Percentiles rank a stretch among this genome's conserved stretches.
Evolutionary conservation across 2,113 vertebrate genomes (phyloP).

Genomic region (Brachyhypopomus occidentalis): DNA sequence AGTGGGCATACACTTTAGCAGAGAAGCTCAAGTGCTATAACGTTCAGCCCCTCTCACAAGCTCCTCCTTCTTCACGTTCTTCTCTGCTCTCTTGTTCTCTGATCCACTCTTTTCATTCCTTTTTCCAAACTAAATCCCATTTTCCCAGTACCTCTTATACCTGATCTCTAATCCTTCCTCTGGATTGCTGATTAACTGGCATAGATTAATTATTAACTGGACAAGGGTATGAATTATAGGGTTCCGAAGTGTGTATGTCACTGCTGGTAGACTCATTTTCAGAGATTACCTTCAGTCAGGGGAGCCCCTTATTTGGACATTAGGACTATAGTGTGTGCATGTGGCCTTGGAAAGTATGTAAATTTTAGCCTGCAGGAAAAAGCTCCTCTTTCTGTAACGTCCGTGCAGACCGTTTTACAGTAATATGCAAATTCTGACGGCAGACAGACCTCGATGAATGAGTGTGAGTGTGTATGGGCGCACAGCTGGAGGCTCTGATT

Average conservation of each 20-base stretch:
- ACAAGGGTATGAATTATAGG: constrained; percentile 62
- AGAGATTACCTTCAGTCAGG: constrained; percentile 9
- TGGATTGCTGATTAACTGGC: constrained; percentile 76
- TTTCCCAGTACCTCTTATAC: constrained; percentile 38
- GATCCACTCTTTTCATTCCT: constrained; percentile 10
- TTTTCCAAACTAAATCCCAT: constrained; percentile 34
- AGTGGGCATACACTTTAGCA: constrained; percentile 4
- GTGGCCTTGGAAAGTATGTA: constrained; percentile 30
- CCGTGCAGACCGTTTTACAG: constrained; percentile 6
- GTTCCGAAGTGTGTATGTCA: constrained; percentile 27
- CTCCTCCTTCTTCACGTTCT: constrained; percentile 25
- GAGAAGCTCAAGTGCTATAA: background rate
- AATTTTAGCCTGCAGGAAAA: constrained; percentile 26
- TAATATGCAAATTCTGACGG: constrained; percentile 7
- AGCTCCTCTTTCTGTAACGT: constrained; percentile 42
- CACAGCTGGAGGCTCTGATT: constrained; percentile 36
- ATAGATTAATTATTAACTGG: constrained; percentile 84
- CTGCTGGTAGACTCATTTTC: constrained; percentile 6
- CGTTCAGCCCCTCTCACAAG: constrained; percentile 30
- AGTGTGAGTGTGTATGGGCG: constrained; percentile 28
- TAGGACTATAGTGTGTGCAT: background rate
- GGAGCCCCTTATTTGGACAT: constrained; percentile 4
- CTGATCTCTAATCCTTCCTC: constrained; percentile 65
- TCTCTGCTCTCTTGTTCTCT: background rate
- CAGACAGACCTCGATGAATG: constrained; percentile 16